These are phyloP conservation scores for Ligdia adustata DNA, from an alignment of 2,888 invertebrate species.

Conservation along the genomic window DNA sequence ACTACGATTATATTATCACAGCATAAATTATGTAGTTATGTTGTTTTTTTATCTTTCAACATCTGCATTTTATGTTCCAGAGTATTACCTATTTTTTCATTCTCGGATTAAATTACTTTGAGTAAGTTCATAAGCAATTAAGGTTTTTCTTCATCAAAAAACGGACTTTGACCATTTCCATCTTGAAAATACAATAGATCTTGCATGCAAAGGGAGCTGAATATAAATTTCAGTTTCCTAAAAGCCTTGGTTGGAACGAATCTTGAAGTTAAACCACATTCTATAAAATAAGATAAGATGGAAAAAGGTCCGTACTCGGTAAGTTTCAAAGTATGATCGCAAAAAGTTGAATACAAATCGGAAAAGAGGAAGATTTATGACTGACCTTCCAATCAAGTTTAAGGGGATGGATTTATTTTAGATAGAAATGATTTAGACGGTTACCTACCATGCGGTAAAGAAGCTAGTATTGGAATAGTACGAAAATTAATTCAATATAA, in stretches of 20 bases:
- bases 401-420: too few species aligned
- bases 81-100: too few species aligned
- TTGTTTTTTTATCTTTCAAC: too few species aligned
- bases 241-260: constrained; percentile 13
- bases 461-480: too few species aligned
- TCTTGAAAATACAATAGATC: constrained; percentile 10
- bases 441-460: too few species aligned
- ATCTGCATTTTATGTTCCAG: too few species aligned
- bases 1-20: too few species aligned
- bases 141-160: neutral
- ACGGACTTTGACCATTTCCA: constrained; percentile 1
- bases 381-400: constrained; percentile 25
- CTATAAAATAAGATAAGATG: constrained; percentile 28
- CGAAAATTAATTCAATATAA: too few species aligned
- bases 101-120: too few species aligned
- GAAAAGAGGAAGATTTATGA: constrained; percentile 17
- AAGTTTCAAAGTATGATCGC: constrained; percentile 24
- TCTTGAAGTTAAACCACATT: constrained; percentile 24
- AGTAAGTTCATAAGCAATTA: too few species aligned
- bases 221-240: constrained; percentile 20
- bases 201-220: constrained; percentile 5
- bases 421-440: neutral
- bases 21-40: too few species aligned
- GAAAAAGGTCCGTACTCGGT: constrained; percentile 16
- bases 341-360: constrained; percentile 28